Conservation (phyloP, 1,140 invertebrate species). For the Bathynomus jamesi region DNA sequence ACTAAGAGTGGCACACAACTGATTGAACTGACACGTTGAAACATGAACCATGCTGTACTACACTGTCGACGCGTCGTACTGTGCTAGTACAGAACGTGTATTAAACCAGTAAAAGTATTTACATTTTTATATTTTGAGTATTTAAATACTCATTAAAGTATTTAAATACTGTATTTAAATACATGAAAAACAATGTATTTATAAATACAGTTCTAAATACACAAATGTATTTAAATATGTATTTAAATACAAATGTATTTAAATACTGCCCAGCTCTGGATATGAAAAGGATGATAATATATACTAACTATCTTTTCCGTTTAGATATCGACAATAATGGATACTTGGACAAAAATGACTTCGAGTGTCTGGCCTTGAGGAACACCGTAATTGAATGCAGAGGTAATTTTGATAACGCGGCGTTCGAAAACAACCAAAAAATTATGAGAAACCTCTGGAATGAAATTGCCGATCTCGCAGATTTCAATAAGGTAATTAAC, state of each 20-base stretch:
- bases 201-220: not conserved
- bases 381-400: slow-evolving; percentile 71
- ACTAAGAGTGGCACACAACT: too few species aligned
- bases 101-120: too few species aligned
- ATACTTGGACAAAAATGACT: slow-evolving; percentile 66
- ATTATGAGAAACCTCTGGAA: slow-evolving; percentile 73
- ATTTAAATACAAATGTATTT: not conserved
- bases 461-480: slow-evolving; percentile 68
- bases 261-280: too few species aligned
- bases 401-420: slow-evolving; percentile 60
- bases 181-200: not conserved
- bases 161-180: not conserved
- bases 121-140: too few species aligned
- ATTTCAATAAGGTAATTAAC: slow-evolving; percentile 71
- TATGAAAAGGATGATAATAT: too few species aligned
- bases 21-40: too few species aligned
- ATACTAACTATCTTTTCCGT: not conserved
- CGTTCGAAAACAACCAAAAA: slow-evolving; percentile 66
- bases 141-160: not conserved
- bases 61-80: too few species aligned
- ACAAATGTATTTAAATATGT: not conserved
- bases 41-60: too few species aligned
- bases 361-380: slow-evolving; percentile 66
- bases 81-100: too few species aligned
- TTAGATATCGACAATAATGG: slow-evolving; percentile 75